These are phyloP conservation scores for Ryuthela nishihirai DNA, from an alignment of 2,888 invertebrate species.

Conservation along the genomic window DNA sequence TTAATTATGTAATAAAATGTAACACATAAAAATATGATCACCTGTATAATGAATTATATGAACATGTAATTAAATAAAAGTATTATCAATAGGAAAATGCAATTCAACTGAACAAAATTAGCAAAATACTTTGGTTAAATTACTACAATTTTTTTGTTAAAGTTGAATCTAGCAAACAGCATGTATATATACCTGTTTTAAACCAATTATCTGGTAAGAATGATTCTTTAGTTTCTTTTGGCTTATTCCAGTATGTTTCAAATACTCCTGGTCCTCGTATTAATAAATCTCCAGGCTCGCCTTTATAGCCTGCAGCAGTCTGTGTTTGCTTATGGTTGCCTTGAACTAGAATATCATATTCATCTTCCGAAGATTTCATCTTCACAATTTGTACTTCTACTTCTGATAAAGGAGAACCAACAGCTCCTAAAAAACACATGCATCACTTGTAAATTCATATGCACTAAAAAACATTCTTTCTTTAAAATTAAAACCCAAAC, in stretches of 20 bases:
- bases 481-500: too few species aligned
- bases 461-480: too few species aligned
- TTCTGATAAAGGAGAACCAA: slow-evolving; percentile 74
- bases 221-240: slow-evolving; percentile 63
- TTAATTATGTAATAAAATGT: too few species aligned
- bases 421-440: slow-evolving; percentile 58
- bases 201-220: slow-evolving; percentile 83
- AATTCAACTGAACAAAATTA: too few species aligned
- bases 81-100: too few species aligned
- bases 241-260: slow-evolving; percentile 71
- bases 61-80: too few species aligned
- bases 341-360: slow-evolving; percentile 45
- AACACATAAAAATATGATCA: too few species aligned
- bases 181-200: slow-evolving; percentile 66
- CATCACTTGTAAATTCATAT: too few species aligned
- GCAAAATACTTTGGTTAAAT: too few species aligned
- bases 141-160: too few species aligned
- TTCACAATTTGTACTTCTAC: slow-evolving; percentile 60
- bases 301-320: slow-evolving; percentile 44
- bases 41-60: too few species aligned
- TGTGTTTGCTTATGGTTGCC: slow-evolving; percentile 44
- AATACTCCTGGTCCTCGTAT: slow-evolving; percentile 67
- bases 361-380: slow-evolving; percentile 42
- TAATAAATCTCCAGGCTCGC: slow-evolving; percentile 58
- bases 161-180: too few species aligned